Evolutionary conservation across 2,113 vertebrate genomes (phyloP).

Genomic region (Lepisosteus oculatus): DNA sequence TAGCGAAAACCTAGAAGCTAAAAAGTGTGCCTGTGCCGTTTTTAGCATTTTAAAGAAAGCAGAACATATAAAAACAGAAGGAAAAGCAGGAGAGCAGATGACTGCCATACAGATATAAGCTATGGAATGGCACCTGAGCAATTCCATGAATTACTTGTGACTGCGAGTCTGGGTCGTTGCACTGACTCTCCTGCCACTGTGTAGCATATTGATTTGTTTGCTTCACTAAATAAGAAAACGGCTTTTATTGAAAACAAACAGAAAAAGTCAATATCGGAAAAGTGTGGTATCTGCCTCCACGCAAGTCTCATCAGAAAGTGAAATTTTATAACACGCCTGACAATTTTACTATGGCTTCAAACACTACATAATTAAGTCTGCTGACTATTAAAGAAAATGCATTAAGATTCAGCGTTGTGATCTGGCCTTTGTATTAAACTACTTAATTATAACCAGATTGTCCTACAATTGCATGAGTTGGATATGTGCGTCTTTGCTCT

Average conservation of each 20-base stretch:
- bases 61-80: background rate
- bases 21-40: background rate
- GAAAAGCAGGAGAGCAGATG: constrained; percentile 13
- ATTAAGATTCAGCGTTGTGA: too few relatives aligned
- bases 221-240: constrained; percentile 63
- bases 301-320: constrained; percentile 24
- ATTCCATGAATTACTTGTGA: constrained; percentile 33
- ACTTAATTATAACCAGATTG: too few relatives aligned
- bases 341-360: too few relatives aligned
- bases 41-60: background rate
- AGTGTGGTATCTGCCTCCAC: constrained; percentile 48
- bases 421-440: too few relatives aligned
- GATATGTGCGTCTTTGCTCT: too few relatives aligned
- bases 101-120: background rate
- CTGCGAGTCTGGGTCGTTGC: constrained; percentile 44
- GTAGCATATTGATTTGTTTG: constrained; percentile 68
- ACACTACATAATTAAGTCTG: background rate
- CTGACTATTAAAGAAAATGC: too few relatives aligned
- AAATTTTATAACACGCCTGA: too few relatives aligned
- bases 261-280: constrained; percentile 69
- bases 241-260: constrained; percentile 48
- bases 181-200: constrained; percentile 55
- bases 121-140: constrained; percentile 37
- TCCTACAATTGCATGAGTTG: too few relatives aligned
- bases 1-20: too few relatives aligned